phyloP scores from a whole-genome alignment of 2,888 invertebrate genomes.

The Xestia rhomboidea region DNA sequence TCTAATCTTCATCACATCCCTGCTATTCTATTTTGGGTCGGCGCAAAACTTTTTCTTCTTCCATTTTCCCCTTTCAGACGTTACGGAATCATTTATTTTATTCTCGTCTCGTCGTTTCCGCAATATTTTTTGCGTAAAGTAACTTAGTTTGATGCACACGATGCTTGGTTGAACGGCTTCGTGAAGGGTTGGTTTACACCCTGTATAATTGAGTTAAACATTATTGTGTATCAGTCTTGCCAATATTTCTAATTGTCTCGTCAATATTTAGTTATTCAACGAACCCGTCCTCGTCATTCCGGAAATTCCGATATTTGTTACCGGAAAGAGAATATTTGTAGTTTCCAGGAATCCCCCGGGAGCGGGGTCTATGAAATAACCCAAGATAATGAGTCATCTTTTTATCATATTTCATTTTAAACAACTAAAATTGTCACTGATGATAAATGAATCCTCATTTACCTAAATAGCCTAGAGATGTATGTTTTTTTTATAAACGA shows the following conservation, averaged over 20 bases:
- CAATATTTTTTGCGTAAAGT: too few species aligned
- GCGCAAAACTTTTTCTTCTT: too few species aligned
- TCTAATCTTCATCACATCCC: too few species aligned
- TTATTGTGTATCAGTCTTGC: too few species aligned
- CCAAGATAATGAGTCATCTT: neutral
- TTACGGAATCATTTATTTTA: too few species aligned
- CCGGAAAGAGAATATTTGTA: neutral
- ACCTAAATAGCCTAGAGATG: neutral
- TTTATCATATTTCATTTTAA: neutral
- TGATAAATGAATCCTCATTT: slow-evolving; percentile 1
- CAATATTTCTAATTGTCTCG: neutral
- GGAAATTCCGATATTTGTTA: neutral
- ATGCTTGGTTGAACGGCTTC: too few species aligned
- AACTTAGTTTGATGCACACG: too few species aligned
- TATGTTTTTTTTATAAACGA: neutral
- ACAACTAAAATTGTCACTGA: neutral
- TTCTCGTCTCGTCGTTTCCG: too few species aligned
- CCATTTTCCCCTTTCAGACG: too few species aligned
- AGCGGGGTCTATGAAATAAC: neutral
- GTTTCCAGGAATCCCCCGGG: neutral
- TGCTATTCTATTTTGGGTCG: too few species aligned
- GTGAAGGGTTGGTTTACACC: too few species aligned
- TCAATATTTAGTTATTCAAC: neutral
- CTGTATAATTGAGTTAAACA: neutral
- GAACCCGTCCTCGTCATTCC: too few species aligned